Conservation (phyloP, 2,888 invertebrate genomes). For the Cephus sareptanus region DNA sequence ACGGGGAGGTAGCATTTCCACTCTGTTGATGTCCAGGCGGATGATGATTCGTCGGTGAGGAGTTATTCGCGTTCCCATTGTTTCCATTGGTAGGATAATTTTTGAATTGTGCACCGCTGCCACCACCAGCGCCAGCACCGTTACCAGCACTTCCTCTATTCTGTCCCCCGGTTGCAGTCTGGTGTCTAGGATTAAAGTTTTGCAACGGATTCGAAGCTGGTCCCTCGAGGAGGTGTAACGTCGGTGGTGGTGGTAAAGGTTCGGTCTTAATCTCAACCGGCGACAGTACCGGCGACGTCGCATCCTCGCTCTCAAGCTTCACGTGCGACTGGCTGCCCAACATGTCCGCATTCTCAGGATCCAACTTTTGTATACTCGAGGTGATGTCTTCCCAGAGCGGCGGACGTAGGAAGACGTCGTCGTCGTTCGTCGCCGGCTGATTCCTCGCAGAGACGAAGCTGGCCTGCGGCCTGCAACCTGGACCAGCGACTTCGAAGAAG, state of each 20-base stretch:
- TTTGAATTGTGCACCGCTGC: constrained; percentile 46
- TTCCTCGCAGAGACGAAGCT: constrained; percentile 70
- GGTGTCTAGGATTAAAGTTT: constrained; percentile 48
- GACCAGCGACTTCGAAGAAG: constrained; percentile 70
- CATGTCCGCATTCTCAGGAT: constrained; percentile 91
- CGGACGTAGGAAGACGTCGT: constrained; percentile 88
- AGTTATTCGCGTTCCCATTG: constrained; percentile 48
- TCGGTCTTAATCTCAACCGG: constrained; percentile 86
- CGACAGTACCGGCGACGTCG: constrained; percentile 77
- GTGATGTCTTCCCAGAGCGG: constrained; percentile 94
- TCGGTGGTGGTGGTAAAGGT: constrained; percentile 68
- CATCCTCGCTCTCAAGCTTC: constrained; percentile 82
- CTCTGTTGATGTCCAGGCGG: constrained; percentile 47
- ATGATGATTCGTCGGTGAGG: constrained; percentile 42
- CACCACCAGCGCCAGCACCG: constrained; percentile 42
- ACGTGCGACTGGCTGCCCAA: constrained; percentile 80
- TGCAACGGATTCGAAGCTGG: constrained; percentile 58
- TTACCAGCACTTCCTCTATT: constrained; percentile 61
- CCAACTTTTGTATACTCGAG: constrained; percentile 89
- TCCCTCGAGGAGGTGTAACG: constrained; percentile 70
- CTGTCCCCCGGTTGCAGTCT: constrained; percentile 46
- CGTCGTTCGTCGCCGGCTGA: constrained; percentile 72
- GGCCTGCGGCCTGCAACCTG: constrained; percentile 61
- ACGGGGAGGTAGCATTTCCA: constrained; percentile 64
- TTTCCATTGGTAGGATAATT: constrained; percentile 42